These are phyloP conservation scores for Siniperca knerii DNA, from an alignment of 2,113 vertebrate genomes.

Conservation along the genomic window DNA sequence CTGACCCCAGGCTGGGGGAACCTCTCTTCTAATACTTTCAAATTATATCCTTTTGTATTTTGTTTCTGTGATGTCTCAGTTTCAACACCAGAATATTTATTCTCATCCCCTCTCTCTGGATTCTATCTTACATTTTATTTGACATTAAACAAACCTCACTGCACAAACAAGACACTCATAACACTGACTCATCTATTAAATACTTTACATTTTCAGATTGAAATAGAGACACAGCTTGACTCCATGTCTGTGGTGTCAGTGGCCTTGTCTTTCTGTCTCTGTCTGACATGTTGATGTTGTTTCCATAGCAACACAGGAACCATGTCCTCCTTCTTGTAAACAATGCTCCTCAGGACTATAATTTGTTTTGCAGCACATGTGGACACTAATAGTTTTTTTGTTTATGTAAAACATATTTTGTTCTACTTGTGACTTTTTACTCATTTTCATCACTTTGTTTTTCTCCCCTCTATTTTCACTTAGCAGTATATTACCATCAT, in stretches of 20 bases:
- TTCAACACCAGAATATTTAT: background rate
- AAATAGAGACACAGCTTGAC: constrained; percentile 5
- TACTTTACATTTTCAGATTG: background rate
- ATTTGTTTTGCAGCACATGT: constrained; percentile 1
- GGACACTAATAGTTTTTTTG: constrained; percentile 4
- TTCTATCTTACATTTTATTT: background rate
- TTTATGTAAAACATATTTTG: constrained; percentile 26
- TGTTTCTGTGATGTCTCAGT: background rate
- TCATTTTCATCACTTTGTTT: background rate
- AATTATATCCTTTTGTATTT: background rate
- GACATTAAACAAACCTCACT: constrained; percentile 1
- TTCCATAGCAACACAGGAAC: background rate
- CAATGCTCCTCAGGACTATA: background rate
- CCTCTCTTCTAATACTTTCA: background rate
- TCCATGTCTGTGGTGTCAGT: constrained; percentile 25
- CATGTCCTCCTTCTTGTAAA: constrained; percentile 31
- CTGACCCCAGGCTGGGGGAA: background rate
- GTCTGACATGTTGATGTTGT: constrained; percentile 52
- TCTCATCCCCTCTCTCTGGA: too few relatives aligned
- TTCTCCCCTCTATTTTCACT: background rate
- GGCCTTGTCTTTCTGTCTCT: constrained; percentile 24
- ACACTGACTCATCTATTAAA: background rate
- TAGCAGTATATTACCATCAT: background rate
- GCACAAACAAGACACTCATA: background rate
- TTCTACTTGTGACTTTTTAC: background rate